Conservation (phyloP, 2,113 vertebrate species). For the Columba livia region DNA sequence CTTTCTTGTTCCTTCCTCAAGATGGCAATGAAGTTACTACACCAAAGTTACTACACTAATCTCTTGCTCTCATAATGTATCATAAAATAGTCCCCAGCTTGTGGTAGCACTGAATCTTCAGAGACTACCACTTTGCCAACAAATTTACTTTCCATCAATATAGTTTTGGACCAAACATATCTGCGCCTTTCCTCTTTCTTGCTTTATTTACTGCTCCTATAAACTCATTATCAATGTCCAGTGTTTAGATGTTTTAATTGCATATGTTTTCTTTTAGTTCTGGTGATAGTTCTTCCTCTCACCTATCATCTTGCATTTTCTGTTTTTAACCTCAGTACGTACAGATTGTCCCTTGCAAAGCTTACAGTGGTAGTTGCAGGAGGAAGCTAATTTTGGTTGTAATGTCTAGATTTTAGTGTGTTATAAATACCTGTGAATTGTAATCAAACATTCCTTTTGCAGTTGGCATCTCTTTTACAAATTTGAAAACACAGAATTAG, state of each 20-base stretch:
- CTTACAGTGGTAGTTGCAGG: neutral
- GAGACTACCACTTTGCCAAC: neutral
- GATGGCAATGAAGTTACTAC: neutral
- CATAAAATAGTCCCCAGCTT: neutral
- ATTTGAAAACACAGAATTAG: neutral
- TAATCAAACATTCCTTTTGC: neutral
- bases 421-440: neutral
- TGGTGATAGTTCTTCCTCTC: neutral
- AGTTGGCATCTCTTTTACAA: neutral
- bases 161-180: neutral
- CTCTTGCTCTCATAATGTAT: neutral
- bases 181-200: neutral
- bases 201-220: neutral
- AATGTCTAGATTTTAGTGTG: neutral
- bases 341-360: neutral
- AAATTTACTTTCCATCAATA: neutral
- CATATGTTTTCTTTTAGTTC: neutral
- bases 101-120: neutral
- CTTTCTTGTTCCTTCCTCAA: neutral
- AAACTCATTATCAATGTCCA: neutral
- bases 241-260: neutral
- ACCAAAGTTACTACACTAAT: neutral
- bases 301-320: neutral
- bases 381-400: neutral
- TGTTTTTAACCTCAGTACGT: fast-evolving